Conservation (phyloP, 2,113 vertebrate species). For the Phrynosoma platyrhinos region DNA sequence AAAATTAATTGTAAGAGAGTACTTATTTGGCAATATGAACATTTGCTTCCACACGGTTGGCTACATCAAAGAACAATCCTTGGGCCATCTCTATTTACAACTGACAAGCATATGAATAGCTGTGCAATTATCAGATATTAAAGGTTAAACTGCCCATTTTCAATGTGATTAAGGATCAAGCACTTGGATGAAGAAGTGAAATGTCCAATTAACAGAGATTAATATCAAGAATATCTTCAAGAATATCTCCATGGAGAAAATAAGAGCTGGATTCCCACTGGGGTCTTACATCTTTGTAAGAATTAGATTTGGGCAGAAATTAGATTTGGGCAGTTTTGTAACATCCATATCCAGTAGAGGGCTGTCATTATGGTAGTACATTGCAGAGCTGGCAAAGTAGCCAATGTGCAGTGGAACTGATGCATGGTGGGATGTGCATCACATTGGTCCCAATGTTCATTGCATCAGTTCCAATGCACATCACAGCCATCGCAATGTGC, state of each 20-base stretch:
- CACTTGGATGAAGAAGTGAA: slow-evolving; percentile 34
- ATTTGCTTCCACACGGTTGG: slow-evolving; percentile 46
- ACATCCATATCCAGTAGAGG: too few relatives aligned
- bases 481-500: too few relatives aligned
- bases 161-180: slow-evolving; percentile 34
- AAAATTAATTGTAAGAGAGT: slow-evolving; percentile 55
- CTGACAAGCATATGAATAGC: slow-evolving; percentile 48
- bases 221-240: neutral
- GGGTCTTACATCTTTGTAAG: too few relatives aligned
- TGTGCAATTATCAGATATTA: slow-evolving; percentile 43
- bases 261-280: neutral
- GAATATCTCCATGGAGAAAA: neutral
- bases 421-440: too few relatives aligned
- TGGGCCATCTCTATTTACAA: slow-evolving; percentile 33
- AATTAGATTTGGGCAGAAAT: too few relatives aligned
- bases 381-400: too few relatives aligned
- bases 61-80: slow-evolving; percentile 51
- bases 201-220: neutral
- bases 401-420: too few relatives aligned
- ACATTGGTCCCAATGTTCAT: too few relatives aligned
- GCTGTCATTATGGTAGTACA: too few relatives aligned
- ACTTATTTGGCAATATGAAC: slow-evolving; percentile 53
- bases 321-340: too few relatives aligned
- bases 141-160: slow-evolving; percentile 59
- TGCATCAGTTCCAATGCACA: too few relatives aligned